Evolutionary conservation across 2,113 vertebrate species (phyloP), one percentile per base, ranked within the genome.

Genomic region (Numida meleagris): DNA sequence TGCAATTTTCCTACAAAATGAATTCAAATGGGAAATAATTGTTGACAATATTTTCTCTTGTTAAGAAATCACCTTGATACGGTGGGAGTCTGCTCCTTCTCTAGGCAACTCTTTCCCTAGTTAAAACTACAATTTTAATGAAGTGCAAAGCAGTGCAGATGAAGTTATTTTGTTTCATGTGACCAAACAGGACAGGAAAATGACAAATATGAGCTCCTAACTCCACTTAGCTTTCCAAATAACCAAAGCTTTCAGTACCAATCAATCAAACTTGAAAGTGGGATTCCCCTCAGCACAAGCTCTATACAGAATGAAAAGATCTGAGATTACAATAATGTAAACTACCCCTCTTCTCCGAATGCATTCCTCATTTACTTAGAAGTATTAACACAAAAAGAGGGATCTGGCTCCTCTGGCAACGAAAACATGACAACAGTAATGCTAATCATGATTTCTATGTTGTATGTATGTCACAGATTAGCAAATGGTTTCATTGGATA

Each of bases 381-480:
- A 95, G 94, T n/a, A 81, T n/a, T 89, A 63, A 91, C 9, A 55
- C 17, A 51, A 55, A 55, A 81, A 82, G 45, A 88, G 71, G 27
- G 17, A 48, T 34, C 72, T 59, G 40, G 33, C 29, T 85, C 33
- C 68, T 94, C 55, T 40, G 67, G 45, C 66, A 93, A 87, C 31
- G 77, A 65, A 82, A 27, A 59, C 59, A 74, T 8, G 19, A 73
- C 86, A 92, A 91, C 90, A 81, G 11, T 20, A 86, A 66, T 5
- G 43, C 16, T 82, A 27, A 46, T 63, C 3, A 25, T 51, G 63
- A 74, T 57, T 72, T 91, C 74, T 78, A 38, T 34, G 45, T 80
- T 80, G 58, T 71, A 88, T 59, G 82, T 27, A 77, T 40, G 74
- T 75, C 67, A 82, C 81, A 95, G 73, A 93, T 94, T 78, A 94